These are phyloP conservation scores for Pyrocephalus nanus DNA, from an alignment of 2,797 vertebrate genomes.

Conservation along the genomic window DNA sequence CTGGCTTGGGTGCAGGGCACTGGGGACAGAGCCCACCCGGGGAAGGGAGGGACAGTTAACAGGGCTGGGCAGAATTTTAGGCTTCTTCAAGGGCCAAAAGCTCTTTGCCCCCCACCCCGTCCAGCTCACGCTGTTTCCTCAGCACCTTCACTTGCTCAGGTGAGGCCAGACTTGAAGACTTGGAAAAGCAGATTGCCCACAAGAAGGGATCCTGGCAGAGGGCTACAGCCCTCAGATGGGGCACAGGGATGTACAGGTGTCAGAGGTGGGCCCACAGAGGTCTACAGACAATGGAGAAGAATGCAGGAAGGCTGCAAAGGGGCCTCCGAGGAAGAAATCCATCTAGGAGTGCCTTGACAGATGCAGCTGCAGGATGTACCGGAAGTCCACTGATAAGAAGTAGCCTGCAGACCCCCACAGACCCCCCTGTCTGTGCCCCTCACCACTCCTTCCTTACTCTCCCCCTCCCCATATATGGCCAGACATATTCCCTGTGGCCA, in stretches of 20 bases:
- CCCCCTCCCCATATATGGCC: too few species aligned
- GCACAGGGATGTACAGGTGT: not conserved
- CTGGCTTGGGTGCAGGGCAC: not conserved
- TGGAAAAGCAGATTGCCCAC: conserved; percentile 88
- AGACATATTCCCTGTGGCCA: too few species aligned
- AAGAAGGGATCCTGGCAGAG: conserved; percentile 81
- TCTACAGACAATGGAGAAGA: too few species aligned
- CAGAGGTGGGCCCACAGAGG: too few species aligned
- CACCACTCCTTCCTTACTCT: too few species aligned
- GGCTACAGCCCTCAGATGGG: not conserved
- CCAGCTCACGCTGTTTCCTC: conserved; percentile 71
- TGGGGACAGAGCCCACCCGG: rapidly evolving
- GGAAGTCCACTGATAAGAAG: too few species aligned
- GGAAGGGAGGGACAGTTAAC: not conserved
- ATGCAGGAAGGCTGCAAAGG: too few species aligned
- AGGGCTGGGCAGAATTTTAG: not conserved
- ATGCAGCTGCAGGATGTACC: too few species aligned
- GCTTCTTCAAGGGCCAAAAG: not conserved
- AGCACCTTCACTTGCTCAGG: conserved; percentile 83
- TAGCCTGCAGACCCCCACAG: too few species aligned
- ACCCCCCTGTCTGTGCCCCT: too few species aligned
- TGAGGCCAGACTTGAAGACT: conserved; percentile 86
- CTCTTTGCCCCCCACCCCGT: not conserved
- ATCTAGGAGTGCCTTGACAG: too few species aligned
- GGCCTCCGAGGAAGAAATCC: too few species aligned